phyloP scores from a whole-genome alignment of 2,113 vertebrate genomes.

The Xenopus laevis region DNA sequence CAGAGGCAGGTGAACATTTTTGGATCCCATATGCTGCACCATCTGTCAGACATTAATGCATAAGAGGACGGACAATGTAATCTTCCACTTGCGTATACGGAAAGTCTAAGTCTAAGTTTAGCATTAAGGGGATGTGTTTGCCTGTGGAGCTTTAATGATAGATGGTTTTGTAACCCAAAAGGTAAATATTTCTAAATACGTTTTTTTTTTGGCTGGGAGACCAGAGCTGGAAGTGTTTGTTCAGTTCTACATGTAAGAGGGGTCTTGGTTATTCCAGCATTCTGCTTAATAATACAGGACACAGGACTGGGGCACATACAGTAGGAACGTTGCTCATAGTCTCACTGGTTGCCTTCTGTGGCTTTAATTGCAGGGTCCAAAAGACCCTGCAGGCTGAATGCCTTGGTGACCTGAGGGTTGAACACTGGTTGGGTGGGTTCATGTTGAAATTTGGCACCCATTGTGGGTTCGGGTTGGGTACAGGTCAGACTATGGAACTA shows the following conservation, averaged over 20 bases:
- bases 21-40: constrained; percentile 5
- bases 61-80: neutral
- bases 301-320: too few species aligned
- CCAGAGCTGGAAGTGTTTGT: constrained; percentile 8
- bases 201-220: constrained; percentile 12
- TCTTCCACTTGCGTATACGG: neutral
- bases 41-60: neutral
- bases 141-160: constrained; percentile 9
- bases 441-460: too few species aligned
- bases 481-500: too few species aligned
- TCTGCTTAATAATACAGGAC: too few species aligned
- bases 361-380: too few species aligned
- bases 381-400: too few species aligned
- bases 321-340: too few species aligned
- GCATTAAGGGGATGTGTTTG: constrained; percentile 9
- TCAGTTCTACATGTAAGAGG: neutral
- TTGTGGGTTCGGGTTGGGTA: too few species aligned
- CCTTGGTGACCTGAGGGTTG: too few species aligned
- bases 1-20: neutral
- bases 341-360: too few species aligned
- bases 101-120: neutral
- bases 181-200: constrained; percentile 5
- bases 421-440: too few species aligned
- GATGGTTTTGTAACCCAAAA: constrained; percentile 16
- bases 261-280: neutral